Conservation (phyloP, 2,888 invertebrate genomes). For the Peribatodes rhomboidaria region DNA sequence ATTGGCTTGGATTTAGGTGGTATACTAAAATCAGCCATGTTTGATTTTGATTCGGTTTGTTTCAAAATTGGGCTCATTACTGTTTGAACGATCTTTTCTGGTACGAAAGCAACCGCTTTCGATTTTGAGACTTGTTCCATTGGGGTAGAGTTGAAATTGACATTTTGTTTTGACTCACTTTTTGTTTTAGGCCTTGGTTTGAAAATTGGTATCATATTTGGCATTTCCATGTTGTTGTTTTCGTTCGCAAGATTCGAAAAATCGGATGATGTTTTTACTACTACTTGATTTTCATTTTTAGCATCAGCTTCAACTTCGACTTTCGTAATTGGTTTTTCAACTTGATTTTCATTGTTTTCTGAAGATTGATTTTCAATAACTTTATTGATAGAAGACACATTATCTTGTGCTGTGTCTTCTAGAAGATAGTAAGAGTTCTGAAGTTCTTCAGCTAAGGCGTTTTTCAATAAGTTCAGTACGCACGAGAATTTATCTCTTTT, state of each 20-base stretch:
- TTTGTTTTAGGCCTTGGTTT: constrained; percentile 34
- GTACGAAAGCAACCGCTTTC: background rate
- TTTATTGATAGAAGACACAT: constrained; percentile 24
- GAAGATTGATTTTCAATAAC: constrained; percentile 34
- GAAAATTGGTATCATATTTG: constrained; percentile 41
- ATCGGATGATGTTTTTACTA: constrained; percentile 42
- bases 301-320: constrained; percentile 30
- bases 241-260: constrained; percentile 33
- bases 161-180: constrained; percentile 17
- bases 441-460: constrained; percentile 48
- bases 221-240: constrained; percentile 33
- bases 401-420: constrained; percentile 24
- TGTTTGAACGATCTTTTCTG: constrained; percentile 6
- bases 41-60: constrained; percentile 11
- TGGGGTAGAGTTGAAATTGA: constrained; percentile 13
- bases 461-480: constrained; percentile 49
- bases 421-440: constrained; percentile 14
- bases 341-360: constrained; percentile 18
- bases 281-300: constrained; percentile 30
- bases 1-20: constrained; percentile 26
- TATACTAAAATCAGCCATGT: constrained; percentile 7
- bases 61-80: background rate
- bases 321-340: background rate
- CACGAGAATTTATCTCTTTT: constrained; percentile 52
- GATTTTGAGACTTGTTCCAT: constrained; percentile 1